Conservation (phyloP, 2,888 invertebrate species). For the Pyrgus malvae region DNA sequence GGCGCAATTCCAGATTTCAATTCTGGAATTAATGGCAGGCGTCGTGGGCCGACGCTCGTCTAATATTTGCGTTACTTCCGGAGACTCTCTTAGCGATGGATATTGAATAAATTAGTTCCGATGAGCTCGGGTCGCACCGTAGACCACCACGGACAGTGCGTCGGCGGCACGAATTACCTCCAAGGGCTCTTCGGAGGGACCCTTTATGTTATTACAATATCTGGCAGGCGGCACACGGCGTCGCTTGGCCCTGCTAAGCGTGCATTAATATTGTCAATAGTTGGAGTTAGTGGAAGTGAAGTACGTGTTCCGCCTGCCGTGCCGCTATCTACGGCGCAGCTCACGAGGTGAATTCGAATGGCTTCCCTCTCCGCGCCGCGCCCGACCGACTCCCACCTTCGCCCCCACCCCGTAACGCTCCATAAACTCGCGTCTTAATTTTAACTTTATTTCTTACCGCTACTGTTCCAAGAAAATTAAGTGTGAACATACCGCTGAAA, state of each 20-base stretch:
- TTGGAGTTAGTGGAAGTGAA: conserved; percentile 81
- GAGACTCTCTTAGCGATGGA: conserved; percentile 71
- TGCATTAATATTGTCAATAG: conserved; percentile 82
- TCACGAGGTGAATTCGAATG: conserved; percentile 80
- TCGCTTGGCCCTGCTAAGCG: conserved; percentile 76
- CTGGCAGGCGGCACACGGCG: conserved; percentile 64
- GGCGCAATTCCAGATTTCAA: conserved; percentile 81
- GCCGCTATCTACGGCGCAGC: conserved; percentile 79
- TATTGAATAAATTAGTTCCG: conserved; percentile 76
- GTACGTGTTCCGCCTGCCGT: conserved; percentile 81
- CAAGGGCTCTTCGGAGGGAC: not conserved
- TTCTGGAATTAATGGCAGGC: conserved; percentile 80
- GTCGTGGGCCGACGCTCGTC: conserved; percentile 73
- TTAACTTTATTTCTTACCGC: conserved; percentile 81
- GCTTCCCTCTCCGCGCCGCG: conserved; percentile 60
- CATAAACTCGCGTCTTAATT: conserved; percentile 82
- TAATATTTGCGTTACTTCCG: conserved; percentile 81
- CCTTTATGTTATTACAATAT: conserved; percentile 49
- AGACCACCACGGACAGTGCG: not conserved
- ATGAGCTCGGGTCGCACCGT: conserved; percentile 46
- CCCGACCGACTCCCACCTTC: conserved; percentile 48
- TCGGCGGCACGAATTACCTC: not conserved
- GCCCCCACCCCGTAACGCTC: conserved; percentile 75
- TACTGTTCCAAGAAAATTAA: conserved; percentile 77
- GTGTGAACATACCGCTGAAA: conserved; percentile 74